These are phyloP conservation scores for Chaetorhynchus papuensis DNA, from an alignment of 2,113 vertebrate species.

Conservation along the genomic window DNA sequence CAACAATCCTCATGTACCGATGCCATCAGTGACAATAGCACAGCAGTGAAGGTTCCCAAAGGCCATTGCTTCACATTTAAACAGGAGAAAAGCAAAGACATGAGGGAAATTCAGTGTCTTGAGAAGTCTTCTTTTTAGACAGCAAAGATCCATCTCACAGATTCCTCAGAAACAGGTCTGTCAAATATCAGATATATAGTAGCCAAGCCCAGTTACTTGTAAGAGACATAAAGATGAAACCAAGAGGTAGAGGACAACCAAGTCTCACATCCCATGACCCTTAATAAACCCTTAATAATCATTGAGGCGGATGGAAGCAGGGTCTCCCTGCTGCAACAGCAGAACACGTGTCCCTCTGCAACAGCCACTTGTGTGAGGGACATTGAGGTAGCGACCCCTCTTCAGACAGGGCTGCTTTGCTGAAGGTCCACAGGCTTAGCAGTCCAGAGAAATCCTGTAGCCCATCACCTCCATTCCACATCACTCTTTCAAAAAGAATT, in stretches of 20 bases:
- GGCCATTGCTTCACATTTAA: neutral
- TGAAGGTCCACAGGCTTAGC: neutral
- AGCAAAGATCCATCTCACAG: neutral
- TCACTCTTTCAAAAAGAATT: neutral
- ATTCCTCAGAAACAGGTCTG: neutral
- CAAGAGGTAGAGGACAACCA: neutral
- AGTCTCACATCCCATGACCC: neutral
- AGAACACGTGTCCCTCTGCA: neutral
- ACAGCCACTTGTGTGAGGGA: neutral
- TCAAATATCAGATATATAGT: neutral
- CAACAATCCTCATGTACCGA: accelerated
- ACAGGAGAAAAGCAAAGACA: neutral
- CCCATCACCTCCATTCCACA: neutral
- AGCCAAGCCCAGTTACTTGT: neutral
- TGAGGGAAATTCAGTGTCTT: neutral
- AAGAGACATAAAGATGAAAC: neutral
- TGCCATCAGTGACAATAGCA: neutral
- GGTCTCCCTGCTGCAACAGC: neutral
- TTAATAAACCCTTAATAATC: neutral
- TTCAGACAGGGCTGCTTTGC: neutral
- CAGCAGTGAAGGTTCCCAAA: neutral
- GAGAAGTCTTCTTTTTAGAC: neutral
- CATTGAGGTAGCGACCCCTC: no score
- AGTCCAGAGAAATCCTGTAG: neutral
- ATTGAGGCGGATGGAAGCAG: neutral